phyloP scores from a whole-genome alignment of 2,797 vertebrate genomes.

The Petrocephalus sullivani region DNA sequence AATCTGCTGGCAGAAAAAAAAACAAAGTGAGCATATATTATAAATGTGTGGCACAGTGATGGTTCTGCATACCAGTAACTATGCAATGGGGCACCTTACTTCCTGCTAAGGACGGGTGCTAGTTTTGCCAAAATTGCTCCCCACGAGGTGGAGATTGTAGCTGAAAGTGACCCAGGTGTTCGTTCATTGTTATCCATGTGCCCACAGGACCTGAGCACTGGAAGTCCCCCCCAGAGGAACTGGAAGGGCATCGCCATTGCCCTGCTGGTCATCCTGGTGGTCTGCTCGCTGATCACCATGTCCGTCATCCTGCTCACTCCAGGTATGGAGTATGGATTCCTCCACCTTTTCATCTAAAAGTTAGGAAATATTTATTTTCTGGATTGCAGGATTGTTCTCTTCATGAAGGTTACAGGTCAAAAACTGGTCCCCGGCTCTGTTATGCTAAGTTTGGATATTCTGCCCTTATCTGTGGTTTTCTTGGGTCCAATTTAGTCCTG shows the following conservation, averaged over 20 bases:
- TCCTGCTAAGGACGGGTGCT: neutral
- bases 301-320: constrained; percentile 95
- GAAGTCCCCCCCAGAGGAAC: constrained; percentile 89
- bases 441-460: neutral
- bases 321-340: constrained; percentile 65
- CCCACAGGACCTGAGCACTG: constrained; percentile 67
- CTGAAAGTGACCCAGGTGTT: neutral
- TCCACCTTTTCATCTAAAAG: neutral
- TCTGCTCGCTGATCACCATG: constrained; percentile 96
- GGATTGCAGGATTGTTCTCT: neutral
- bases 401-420: neutral
- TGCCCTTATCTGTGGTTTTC: neutral
- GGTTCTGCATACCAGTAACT: neutral
- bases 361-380: neutral
- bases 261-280: constrained; percentile 90
- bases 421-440: neutral
- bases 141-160: neutral
- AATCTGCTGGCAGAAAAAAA: neutral
- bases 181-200: neutral
- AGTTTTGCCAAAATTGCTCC: neutral
- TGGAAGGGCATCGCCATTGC: constrained; percentile 98
- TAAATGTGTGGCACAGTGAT: neutral
- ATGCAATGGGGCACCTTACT: neutral
- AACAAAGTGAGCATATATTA: neutral
- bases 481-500: neutral